Conservation (phyloP, 2,797 vertebrate species). For the Anguilla marmorata region DNA sequence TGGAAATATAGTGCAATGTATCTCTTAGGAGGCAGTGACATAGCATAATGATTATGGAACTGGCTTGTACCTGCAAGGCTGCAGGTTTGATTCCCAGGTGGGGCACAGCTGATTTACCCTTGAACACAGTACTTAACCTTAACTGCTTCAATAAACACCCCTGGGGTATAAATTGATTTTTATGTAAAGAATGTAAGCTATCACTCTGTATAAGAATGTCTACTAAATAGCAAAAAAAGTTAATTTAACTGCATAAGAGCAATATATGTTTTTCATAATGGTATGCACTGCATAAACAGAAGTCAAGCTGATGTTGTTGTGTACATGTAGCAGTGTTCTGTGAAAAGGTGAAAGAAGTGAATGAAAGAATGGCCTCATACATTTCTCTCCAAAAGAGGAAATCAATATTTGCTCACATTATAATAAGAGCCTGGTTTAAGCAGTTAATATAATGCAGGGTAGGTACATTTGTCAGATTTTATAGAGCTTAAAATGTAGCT, state of each 20-base stretch:
- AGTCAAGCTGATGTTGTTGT: neutral
- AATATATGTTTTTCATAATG: neutral
- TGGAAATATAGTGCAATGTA: neutral
- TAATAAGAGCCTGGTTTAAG: neutral
- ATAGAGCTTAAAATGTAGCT: neutral
- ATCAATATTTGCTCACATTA: constrained; percentile 10
- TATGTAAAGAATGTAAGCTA: neutral
- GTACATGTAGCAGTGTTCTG: neutral
- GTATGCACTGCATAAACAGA: neutral
- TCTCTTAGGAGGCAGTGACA: too few relatives aligned
- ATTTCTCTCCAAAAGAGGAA: neutral
- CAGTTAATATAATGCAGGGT: neutral
- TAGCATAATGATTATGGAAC: neutral
- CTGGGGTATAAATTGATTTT: neutral
- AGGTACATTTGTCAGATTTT: neutral
- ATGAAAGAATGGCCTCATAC: neutral
- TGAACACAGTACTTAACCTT: neutral
- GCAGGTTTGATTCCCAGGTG: neutral
- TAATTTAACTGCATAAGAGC: neutral
- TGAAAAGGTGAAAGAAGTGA: neutral
- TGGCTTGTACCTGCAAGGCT: neutral
- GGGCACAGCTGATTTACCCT: neutral
- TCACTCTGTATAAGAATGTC: neutral
- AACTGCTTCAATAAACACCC: constrained; percentile 1
- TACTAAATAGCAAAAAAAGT: neutral